phyloP scores from a whole-genome alignment of 2,888 invertebrate species.

The Tachina lurida region DNA sequence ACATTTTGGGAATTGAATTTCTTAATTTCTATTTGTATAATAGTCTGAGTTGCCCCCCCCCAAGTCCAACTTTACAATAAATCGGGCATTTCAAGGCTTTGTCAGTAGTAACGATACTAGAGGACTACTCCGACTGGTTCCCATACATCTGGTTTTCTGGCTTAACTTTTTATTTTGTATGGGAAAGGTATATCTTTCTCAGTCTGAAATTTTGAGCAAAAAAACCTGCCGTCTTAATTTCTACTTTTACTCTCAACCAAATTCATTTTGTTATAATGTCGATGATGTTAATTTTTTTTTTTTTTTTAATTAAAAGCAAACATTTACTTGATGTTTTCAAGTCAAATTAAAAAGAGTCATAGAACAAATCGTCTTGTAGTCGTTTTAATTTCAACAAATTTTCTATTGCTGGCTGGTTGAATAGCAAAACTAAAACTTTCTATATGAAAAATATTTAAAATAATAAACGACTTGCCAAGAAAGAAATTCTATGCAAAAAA shows the following conservation, averaged over 20 bases:
- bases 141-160: too few species aligned
- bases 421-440: constrained; percentile 17
- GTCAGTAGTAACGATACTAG: too few species aligned
- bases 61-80: too few species aligned
- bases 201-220: too few species aligned
- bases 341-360: constrained; percentile 63
- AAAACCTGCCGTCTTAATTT: background rate
- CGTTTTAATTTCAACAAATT: constrained; percentile 42
- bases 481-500: constrained; percentile 48
- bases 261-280: background rate
- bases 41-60: too few species aligned
- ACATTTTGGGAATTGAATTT: too few species aligned
- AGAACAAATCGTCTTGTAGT: constrained; percentile 62
- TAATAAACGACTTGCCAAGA: constrained; percentile 32
- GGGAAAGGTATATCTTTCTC: too few species aligned
- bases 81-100: too few species aligned
- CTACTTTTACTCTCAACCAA: background rate
- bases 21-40: too few species aligned
- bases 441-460: background rate
- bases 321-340: constrained; percentile 68
- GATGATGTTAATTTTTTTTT: too few species aligned
- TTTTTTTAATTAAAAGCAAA: background rate
- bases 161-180: too few species aligned
- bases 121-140: too few species aligned
- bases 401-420: constrained; percentile 1